Percentiles rank a stretch among this genome's conserved stretches.
phyloP scores from a whole-genome alignment of 2,888 invertebrate genomes.

The Melanostoma mellinum region DNA sequence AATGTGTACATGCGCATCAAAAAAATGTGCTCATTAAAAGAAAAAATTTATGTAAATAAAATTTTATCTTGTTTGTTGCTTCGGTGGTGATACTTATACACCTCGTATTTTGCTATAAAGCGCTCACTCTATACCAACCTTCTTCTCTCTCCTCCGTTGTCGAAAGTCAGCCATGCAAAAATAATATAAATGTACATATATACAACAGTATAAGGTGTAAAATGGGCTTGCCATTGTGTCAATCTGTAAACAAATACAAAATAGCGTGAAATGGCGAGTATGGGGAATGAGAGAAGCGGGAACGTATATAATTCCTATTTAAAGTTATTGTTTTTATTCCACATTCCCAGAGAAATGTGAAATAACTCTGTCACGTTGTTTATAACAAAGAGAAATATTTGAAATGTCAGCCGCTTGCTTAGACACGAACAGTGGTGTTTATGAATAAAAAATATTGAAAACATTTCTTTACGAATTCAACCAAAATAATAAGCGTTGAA shows the following conservation, averaged over 20 bases:
- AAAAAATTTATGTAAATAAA: slow-evolving; percentile 39
- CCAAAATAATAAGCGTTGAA: slow-evolving; percentile 2
- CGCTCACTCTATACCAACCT: not conserved
- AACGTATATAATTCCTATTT: too few relatives aligned
- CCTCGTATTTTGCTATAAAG: slow-evolving; percentile 16
- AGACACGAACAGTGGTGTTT: too few relatives aligned
- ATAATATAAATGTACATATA: slow-evolving; percentile 31
- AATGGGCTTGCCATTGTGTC: slow-evolving; percentile 59
- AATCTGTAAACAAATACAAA: slow-evolving; percentile 44
- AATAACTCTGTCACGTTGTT: too few relatives aligned
- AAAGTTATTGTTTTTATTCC: too few relatives aligned
- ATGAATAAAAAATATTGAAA: too few relatives aligned
- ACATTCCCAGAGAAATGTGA: too few relatives aligned
- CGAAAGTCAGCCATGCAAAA: slow-evolving; percentile 49
- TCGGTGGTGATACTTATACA: slow-evolving; percentile 22
- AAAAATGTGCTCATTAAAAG: slow-evolving; percentile 19
- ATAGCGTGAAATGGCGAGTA: not conserved
- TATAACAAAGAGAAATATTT: not conserved
- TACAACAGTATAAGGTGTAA: slow-evolving; percentile 56
- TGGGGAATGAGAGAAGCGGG: not conserved
- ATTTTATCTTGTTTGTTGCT: slow-evolving; percentile 37
- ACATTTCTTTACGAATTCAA: too few relatives aligned
- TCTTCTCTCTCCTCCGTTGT: slow-evolving; percentile 14
- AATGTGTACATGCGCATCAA: slow-evolving; percentile 10
- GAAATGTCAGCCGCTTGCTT: too few relatives aligned